Evolutionary conservation across 2,113 vertebrate genomes (phyloP), one percentile per base, ranked within the genome.

Genomic region (Seriola dumerili): DNA sequence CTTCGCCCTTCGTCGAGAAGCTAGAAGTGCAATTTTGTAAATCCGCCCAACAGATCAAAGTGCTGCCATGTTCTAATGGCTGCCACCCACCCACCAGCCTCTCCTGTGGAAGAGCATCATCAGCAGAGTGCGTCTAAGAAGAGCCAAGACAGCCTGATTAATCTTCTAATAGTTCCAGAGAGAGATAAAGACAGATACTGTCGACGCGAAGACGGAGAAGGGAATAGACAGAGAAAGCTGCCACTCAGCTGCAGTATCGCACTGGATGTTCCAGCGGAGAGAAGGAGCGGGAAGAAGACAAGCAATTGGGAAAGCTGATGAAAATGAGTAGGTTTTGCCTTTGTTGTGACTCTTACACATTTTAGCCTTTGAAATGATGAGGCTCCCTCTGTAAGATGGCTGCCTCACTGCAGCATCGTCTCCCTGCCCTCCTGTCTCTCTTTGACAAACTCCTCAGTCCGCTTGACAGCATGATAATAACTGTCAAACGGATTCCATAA

Each of bases 11-110:
- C 62, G 21, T 89, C 84, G 77, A 83, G 78, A 62, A 89, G 63
- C 88, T 76, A 59, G 70, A 84, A 90, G 86, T 89, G 86, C 72
- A 89, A 86, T 92, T 94, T 89, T 90, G 92, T 91, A 94, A 93
- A 93, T 87, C 89, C 58, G 36, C 72, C 85, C 83, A 76, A 69
- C 42, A 86, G 91, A 94, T 95, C 91, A 94, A 95, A 94, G 92
- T 75, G 71, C 72, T 85, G 86, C 87, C 86, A 87, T 85, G 85
- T 93, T 92, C 89, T 93, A 93, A 94, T 93, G 85, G 88, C 85
- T 91, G 91, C 90, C 87, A 90, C 85, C 92, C 92, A 83, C 89
- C 89, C 88, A 89, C 90, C 85, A 88, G 70, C 87, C 75, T 90
- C 86, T 88, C 74, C 80, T 72, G 81, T 80, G 80, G 86, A 92